These are phyloP conservation scores for Maniola hyperantus DNA, from an alignment of 2,888 invertebrate species.

Conservation along the genomic window DNA sequence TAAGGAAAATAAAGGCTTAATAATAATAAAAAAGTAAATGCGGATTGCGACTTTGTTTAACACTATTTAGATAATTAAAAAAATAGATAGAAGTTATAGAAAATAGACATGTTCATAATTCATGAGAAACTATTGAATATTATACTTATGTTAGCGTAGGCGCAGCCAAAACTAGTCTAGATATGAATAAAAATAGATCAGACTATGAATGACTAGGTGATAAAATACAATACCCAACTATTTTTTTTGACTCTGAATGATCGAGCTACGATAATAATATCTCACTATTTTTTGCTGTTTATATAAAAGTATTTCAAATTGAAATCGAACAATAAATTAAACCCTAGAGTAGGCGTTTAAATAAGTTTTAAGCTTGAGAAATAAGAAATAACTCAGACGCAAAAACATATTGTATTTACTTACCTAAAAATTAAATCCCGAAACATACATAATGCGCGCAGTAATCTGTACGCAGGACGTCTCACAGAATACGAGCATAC, in stretches of 20 bases:
- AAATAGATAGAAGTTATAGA: too few relatives aligned
- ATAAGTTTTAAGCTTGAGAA: not conserved
- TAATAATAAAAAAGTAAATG: too few relatives aligned
- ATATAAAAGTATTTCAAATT: not conserved
- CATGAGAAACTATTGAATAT: too few relatives aligned
- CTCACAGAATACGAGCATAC: too few relatives aligned
- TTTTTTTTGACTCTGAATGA: not conserved
- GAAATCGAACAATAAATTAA: constrained; percentile 1
- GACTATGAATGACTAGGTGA: not conserved
- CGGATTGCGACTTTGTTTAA: too few relatives aligned
- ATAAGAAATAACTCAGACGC: not conserved
- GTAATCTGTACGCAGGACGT: too few relatives aligned
- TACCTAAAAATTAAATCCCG: not conserved
- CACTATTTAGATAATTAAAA: too few relatives aligned
- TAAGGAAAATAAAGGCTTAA: too few relatives aligned
- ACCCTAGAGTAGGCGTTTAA: not conserved
- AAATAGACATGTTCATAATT: too few relatives aligned
- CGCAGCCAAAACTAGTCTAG: not conserved
- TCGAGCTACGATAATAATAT: not conserved
- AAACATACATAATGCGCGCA: too few relatives aligned
- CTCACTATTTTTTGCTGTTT: not conserved
- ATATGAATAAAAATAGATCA: not conserved
- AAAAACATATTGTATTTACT: not conserved
- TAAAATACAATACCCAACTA: constrained; percentile 3
- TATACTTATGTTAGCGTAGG: not conserved